Base-by-base conservation (phyloP, 2,113 vertebrate species). In the Lichenostomus cassidix region DNA sequence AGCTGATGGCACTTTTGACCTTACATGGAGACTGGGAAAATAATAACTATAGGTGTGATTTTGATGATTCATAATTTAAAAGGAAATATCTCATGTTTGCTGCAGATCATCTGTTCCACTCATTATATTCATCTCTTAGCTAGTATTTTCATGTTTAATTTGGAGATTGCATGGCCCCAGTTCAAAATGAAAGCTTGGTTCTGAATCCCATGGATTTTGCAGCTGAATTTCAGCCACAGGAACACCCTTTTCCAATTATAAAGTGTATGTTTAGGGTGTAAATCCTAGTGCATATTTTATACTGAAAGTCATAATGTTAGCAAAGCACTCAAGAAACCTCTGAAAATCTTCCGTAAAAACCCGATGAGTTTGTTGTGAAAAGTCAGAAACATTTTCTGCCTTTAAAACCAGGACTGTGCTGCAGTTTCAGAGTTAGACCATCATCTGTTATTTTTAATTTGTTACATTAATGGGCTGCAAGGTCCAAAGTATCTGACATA, bases 51-150 rank as follows among this genome's bases (percentile, higher is more conserved):
- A 92, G 84, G 94, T 97, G 94, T 95, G 93, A 96, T 96, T 97
- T 96, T 93, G 93, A 95, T 97, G 82, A 94, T 96, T 94, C 96
- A 96, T 92, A 95, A 97, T 97, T 97, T 96, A 97, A 96, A 96
- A 97, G 89, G 93, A 97, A 97, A 90, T 92, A 90, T 95, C 92
- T 96, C 91, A 69, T 80, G 90, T 96, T 97, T 96, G 94, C 95
- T 95, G 94, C 95, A 87, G 97, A 97, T 97, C 97, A 97, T 97
- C 97, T 97, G 95, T 96, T 96, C 95, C 90, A 91, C 95, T 96
- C 96, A 95, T 97, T 98, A 97, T 91, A 94, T 81, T 96, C 83
- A 58, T 84, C 96, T 95, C 89, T 94, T 94, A 95, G 85, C 95
- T 94, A 91, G 96, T 73, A 93, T 95, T 96, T 96, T 97, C 18